A percentile compares a stretch with the other conserved stretches of the same genome.
phyloP scores from a whole-genome alignment of 2,888 invertebrate genomes.

The Piscicola geometra region DNA sequence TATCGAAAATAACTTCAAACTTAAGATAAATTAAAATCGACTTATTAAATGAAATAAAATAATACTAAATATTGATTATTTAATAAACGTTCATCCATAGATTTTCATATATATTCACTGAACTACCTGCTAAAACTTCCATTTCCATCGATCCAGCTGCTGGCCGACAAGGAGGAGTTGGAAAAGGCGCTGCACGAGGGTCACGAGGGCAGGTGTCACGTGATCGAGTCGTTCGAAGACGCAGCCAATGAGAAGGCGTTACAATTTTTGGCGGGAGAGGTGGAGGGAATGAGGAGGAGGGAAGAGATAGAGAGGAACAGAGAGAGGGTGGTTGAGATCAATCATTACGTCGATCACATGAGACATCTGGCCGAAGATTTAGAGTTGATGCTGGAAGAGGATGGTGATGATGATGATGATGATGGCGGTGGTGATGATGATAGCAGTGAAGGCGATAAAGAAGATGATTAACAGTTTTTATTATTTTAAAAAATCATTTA shows the following conservation, averaged over 20 bases:
- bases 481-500: too few relatives aligned
- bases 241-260: neutral
- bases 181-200: neutral
- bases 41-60: too few relatives aligned
- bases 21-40: too few relatives aligned
- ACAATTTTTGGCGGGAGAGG: neutral
- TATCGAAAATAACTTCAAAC: too few relatives aligned
- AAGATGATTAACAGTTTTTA: too few relatives aligned
- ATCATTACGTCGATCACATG: neutral
- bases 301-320: neutral
- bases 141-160: neutral
- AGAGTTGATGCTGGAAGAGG: neutral
- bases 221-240: neutral
- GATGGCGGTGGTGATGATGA: too few relatives aligned
- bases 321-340: conserved; percentile 3
- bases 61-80: too few relatives aligned
- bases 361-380: neutral
- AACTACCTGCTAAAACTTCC: too few relatives aligned
- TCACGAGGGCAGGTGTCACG: neutral
- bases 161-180: neutral
- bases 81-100: too few relatives aligned
- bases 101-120: too few relatives aligned
- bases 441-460: too few relatives aligned
- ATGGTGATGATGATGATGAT: too few relatives aligned
- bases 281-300: neutral